Base-by-base conservation (phyloP, 2,888 invertebrate genomes). In the Macroteleia sp. region DNA sequence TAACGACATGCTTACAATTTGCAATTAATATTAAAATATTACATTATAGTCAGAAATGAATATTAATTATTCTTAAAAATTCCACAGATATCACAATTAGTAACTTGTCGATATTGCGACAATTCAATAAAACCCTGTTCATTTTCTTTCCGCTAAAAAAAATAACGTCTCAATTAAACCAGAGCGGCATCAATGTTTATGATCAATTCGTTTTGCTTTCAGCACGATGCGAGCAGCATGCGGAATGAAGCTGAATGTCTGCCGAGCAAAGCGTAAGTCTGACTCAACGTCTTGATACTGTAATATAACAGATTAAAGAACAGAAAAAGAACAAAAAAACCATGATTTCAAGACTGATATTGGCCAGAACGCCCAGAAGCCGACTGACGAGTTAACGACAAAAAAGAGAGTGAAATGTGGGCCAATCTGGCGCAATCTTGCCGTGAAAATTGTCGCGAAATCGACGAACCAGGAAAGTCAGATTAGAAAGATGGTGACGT, bases 401-500 rank as follows among this genome's bases (percentile, higher is more conserved):
- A 32, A 41, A 34, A 44, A 41, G 1, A 6, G 16, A 14, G 39
- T 14, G 14, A 48, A 36, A 41, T 36, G 42, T 30, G 50, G 16
- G 30, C 4, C 10, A 36, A 41, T 22, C 32, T 52, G 64, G 22
- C 16, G 30, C 36, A 48, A 50, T 17, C 22, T 42, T 42, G 42
- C 3, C 16, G 42, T 1, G 19, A 42, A 16, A 32, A 16, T 64
- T 69, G 57, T 39, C 39, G 28, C 16, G 10, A 25, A 16, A 34
- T 22, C 25, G 52, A 34, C 22, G 20, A 22, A 1, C 28, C 19
- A 0, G 16, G 22, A 12, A 32, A 34, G 30, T 34, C n/a, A 34
- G 25, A 5, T 12, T 19, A 39, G 20, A 12, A 67, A 61, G 10
- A 76, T 76, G 75, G 75, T 76, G n/a, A 76, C 75, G 44, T 71